A percentile compares a stretch with the other conserved stretches of the same genome.
phyloP scores from a whole-genome alignment of 2,888 invertebrate genomes.

The Pterobdella sp. region DNA sequence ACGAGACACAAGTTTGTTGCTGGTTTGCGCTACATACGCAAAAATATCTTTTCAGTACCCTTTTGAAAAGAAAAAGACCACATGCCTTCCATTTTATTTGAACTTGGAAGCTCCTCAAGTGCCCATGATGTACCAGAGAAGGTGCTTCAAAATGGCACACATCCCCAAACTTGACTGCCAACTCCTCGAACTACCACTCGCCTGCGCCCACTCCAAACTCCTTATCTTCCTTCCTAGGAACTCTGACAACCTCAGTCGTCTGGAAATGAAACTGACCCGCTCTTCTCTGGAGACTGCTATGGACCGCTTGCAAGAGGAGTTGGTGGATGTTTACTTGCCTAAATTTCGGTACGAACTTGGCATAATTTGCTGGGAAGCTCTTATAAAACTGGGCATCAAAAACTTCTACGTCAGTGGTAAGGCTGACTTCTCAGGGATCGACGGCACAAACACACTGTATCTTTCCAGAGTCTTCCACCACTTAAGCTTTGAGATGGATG shows the following conservation, averaged over 20 bases:
- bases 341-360: slow-evolving; percentile 38
- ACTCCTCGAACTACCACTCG: slow-evolving; percentile 37
- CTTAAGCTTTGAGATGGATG: slow-evolving; percentile 37
- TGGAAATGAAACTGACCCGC: slow-evolving; percentile 37
- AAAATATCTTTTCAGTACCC: slow-evolving; percentile 36
- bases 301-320: slow-evolving; percentile 34
- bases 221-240: slow-evolving; percentile 37
- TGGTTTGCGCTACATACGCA: slow-evolving; percentile 37
- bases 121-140: slow-evolving; percentile 38
- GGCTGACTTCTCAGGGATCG: slow-evolving; percentile 37
- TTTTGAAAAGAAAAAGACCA: slow-evolving; percentile 38
- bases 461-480: slow-evolving; percentile 38
- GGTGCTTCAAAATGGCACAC: slow-evolving; percentile 31
- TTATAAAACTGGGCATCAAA: slow-evolving; percentile 37
- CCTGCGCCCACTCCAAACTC: slow-evolving; percentile 36
- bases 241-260: slow-evolving; percentile 35
- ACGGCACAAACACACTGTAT: slow-evolving; percentile 34
- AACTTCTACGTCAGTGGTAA: slow-evolving; percentile 34
- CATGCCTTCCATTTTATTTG: slow-evolving; percentile 34
- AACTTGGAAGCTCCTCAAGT: slow-evolving; percentile 36
- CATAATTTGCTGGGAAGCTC: slow-evolving; percentile 34
- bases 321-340: slow-evolving; percentile 39
- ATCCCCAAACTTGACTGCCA: slow-evolving; percentile 36
- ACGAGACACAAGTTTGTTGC: slow-evolving; percentile 36
- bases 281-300: slow-evolving; percentile 35